Evolutionary conservation across 2,113 vertebrate species (phyloP).

Genomic region (Onychostruthus taczanowskii): DNA sequence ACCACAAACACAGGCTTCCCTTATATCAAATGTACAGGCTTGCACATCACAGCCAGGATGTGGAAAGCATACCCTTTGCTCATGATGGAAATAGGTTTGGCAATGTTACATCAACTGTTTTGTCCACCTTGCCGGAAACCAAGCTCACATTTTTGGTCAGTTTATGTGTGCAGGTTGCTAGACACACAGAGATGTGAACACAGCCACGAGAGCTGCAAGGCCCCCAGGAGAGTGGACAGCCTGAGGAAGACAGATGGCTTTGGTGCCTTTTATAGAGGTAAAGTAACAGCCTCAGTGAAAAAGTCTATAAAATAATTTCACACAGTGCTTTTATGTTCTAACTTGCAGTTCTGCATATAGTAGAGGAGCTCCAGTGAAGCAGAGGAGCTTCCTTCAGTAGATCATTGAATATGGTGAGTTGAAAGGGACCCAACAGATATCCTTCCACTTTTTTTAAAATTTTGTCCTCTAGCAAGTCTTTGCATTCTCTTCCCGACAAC

Average conservation of each 20-base stretch:
- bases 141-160: neutral
- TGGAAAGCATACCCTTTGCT: neutral
- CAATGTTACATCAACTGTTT: neutral
- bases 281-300: neutral
- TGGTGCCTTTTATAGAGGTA: neutral
- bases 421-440: neutral
- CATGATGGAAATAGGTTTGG: neutral
- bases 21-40: neutral
- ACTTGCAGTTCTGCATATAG: neutral
- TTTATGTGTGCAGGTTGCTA: neutral
- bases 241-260: accelerated
- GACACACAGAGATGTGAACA: neutral
- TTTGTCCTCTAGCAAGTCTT: neutral
- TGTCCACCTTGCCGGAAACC: neutral
- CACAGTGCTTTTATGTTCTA: neutral
- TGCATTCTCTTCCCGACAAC: neutral
- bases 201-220: neutral
- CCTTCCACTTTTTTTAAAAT: neutral
- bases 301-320: neutral
- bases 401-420: neutral
- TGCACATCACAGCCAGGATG: neutral
- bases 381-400: neutral
- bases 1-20: neutral
- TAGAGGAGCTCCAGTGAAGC: neutral
- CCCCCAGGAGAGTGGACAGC: neutral